Evolutionary conservation across 2,888 invertebrate species (phyloP).

Genomic region (Brassicogethes aeneus): DNA sequence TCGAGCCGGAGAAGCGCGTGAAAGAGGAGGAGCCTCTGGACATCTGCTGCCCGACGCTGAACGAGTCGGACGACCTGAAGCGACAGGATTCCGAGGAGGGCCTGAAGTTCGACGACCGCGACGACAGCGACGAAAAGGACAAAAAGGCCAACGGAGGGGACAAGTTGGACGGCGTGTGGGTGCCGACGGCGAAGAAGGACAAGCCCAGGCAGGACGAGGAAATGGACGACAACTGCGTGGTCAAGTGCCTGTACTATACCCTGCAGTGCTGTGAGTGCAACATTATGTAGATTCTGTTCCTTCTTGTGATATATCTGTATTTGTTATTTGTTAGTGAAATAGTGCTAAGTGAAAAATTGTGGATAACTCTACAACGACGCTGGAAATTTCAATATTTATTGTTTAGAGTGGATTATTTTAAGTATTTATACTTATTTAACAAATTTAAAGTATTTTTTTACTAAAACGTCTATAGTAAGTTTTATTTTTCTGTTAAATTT

Average conservation of each 20-base stretch:
- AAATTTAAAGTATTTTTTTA: no score
- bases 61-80: conserved; percentile 13
- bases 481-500: no score
- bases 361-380: no score
- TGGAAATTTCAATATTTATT: no score
- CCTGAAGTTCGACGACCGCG: conserved; percentile 12
- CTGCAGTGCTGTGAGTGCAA: conserved; percentile 58
- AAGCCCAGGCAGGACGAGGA: conserved; percentile 19
- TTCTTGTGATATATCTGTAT: neutral
- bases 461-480: no score
- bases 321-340: no score
- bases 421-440: no score
- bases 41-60: conserved; percentile 18
- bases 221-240: conserved; percentile 50
- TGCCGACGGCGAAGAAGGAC: conserved; percentile 10
- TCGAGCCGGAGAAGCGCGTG: conserved; percentile 20
- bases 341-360: no score
- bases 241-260: conserved; percentile 54
- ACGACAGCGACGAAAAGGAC: conserved; percentile 12
- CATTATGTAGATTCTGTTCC: conserved; percentile 18
- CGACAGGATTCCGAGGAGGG: conserved; percentile 17
- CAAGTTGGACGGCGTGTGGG: conserved; percentile 18
- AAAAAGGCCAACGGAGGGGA: conserved; percentile 22
- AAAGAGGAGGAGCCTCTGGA: conserved; percentile 19
- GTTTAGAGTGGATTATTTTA: no score